Evolutionary conservation across 2,797 vertebrate genomes (phyloP).

Genomic region (Menidia menidia): DNA sequence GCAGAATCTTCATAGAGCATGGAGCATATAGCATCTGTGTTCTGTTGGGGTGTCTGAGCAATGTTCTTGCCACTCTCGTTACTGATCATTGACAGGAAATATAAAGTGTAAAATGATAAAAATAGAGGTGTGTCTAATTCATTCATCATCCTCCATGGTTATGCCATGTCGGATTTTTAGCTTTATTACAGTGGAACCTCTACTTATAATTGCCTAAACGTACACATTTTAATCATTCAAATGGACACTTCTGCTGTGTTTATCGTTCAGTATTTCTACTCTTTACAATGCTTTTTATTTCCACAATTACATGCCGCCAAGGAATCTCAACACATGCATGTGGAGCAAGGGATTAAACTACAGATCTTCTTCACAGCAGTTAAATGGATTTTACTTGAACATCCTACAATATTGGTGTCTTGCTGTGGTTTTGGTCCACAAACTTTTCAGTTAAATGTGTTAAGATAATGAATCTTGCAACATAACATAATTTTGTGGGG

Average conservation of each 20-base stretch:
- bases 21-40: background rate
- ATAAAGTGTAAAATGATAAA: slow-evolving; percentile 22
- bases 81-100: slow-evolving; percentile 25
- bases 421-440: background rate
- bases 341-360: background rate
- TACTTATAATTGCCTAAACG: no score
- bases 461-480: background rate
- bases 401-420: background rate
- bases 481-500: background rate
- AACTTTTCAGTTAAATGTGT: background rate
- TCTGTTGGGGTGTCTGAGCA: background rate
- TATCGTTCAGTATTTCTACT: background rate
- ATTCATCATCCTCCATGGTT: slow-evolving; percentile 10
- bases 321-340: background rate
- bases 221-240: no score
- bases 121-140: slow-evolving; percentile 19
- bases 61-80: slow-evolving; percentile 1
- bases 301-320: background rate
- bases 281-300: background rate
- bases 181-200: no score
- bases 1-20: background rate
- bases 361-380: background rate
- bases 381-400: background rate
- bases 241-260: no score
- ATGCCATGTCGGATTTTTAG: slow-evolving; percentile 1